Conservation (phyloP, 2,113 vertebrate genomes). For the Psilopsiagon aymara region DNA sequence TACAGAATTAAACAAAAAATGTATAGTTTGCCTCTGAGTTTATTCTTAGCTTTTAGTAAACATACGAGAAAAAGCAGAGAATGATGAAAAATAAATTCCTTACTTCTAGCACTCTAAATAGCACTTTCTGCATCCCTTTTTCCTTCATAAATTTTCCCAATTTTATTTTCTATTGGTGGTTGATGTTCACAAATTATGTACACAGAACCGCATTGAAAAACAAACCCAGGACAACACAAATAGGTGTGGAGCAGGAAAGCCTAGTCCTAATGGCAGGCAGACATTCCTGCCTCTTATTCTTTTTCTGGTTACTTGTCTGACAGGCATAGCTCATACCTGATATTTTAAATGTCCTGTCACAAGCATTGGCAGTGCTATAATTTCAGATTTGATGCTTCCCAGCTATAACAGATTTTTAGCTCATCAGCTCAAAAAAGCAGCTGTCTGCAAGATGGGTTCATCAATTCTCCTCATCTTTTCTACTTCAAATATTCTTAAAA, state of each 20-base stretch:
- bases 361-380: not conserved
- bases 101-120: not conserved
- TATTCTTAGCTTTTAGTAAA: not conserved
- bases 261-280: not conserved
- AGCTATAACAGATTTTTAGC: not conserved
- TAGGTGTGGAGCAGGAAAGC: not conserved
- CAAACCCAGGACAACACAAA: not conserved
- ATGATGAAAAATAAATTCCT: not conserved
- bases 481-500: constrained; percentile 32
- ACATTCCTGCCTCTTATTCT: not conserved
- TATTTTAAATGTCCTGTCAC: not conserved
- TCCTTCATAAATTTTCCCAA: not conserved
- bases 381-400: constrained; percentile 22
- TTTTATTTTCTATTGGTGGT: not conserved
- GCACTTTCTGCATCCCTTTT: not conserved
- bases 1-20: not conserved
- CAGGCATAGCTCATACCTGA: not conserved
- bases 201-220: not conserved
- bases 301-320: not conserved
- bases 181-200: not conserved
- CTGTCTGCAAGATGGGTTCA: constrained; percentile 55
- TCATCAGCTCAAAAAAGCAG: constrained; percentile 27
- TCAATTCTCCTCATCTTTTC: not conserved
- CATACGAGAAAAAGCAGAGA: not conserved
- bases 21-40: not conserved